Evolutionary conservation across 1,140 invertebrate genomes (phyloP), one percentile per base, ranked within the genome.

Genomic region (Geopemphigus sp.): DNA sequence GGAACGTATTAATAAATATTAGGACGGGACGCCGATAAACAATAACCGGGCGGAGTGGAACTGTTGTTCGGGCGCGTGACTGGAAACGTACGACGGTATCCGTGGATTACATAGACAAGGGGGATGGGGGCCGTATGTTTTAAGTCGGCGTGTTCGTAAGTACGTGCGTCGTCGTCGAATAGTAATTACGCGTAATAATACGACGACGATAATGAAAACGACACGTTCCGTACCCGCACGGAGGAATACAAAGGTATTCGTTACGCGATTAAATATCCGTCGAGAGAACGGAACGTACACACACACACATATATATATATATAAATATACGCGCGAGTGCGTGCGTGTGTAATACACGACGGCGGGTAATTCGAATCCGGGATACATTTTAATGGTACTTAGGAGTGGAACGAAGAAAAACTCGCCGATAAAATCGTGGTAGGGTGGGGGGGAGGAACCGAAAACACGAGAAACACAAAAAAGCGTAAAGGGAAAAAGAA

Each of bases 331-430:
- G n/a, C n/a, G n/a, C n/a, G n/a, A n/a, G n/a, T n/a, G n/a, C n/a
- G n/a, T n/a, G n/a, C n/a, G n/a, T n/a, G n/a, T n/a, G n/a, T n/a
- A n/a, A n/a, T n/a, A n/a, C n/a, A n/a, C n/a, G n/a, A n/a, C n/a
- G n/a, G n/a, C n/a, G n/a, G n/a, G n/a, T 32, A 56, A 54, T 56
- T 32, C 10, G 11, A 54, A 73, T 73, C 70, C n/a, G 57, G 57
- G 57, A 74, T 59, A 74, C 72, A 57, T 74, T 74, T 74, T 57
- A 74, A 74, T 57, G 54, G 53, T 22, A 73, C 53, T 73, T 56
- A 56, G 22, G 17, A 29, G 26, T 54, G 17, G 63, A 39, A 3
- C n/a, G 39, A 66, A 39, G 12, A 45, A 10, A 59, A 26, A 29
- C n/a, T n/a, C n/a, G 19, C 26, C 17, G 26, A 66, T 24, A 47